Base-by-base conservation (phyloP, 2,888 invertebrate genomes). In the Physocephala rufipes region DNA sequence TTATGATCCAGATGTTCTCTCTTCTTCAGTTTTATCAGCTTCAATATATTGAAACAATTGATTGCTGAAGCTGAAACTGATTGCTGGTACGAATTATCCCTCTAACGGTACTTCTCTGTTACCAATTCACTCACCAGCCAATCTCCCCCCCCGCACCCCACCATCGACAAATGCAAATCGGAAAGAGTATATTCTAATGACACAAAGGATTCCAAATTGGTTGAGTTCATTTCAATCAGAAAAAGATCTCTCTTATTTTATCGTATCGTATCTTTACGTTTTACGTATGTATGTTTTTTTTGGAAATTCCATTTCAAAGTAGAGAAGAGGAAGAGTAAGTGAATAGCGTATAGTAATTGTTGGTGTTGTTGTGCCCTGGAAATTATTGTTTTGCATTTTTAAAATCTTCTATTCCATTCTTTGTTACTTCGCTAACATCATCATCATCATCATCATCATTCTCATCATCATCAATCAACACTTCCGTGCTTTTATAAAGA, bases 191-290 rank as follows among this genome's bases (percentile, higher is more conserved):
- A 36, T 36, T 36, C 81, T 83, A 83, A 83, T 83, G 82, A 82
- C 77, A 81, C 83, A 83, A 83, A 83, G 82, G 82, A 80, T 79
- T 81, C 76, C 76, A 81, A 82, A 82, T 83, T 83, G 82, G 78
- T 81, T 79, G 76, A 75, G 74, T 79, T 82, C 79, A 79, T 79
- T 78, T 73, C 45, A 66, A 16, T 64, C 21, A 71, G n/a, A n/a
- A n/a, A n/a, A n/a, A 36, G 30, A 24, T 58, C 53, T 43, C 67
- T 67, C 67, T 55, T 67, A n/a, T 71, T 67, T 71, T 64, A 66
- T 65, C n/a, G 63, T 62, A 19, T 58, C 61, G 66, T 62, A 24
- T 43, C 36, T 28, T 70, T 36, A 36, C 36, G 36, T 36, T 28
- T 70, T 36, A 36, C 36, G 36, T 36, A 36, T 9, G 36, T 36